These are phyloP conservation scores for Drosophila imparisetae DNA, from an alignment of 2,888 invertebrate genomes.

Conservation along the genomic window DNA sequence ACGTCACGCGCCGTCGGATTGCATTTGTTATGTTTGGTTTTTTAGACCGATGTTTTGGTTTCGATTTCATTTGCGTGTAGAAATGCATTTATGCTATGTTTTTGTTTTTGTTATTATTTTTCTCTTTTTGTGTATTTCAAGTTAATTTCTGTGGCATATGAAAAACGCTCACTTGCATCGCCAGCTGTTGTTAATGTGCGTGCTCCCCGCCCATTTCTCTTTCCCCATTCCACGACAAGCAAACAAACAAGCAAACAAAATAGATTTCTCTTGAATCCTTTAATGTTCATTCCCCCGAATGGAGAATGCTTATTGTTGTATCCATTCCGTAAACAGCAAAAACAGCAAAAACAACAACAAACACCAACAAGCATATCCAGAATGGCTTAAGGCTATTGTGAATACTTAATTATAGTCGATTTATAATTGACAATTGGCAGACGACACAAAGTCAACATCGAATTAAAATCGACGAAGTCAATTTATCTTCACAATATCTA, in stretches of 20 bases:
- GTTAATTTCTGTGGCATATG: slow-evolving; percentile 26
- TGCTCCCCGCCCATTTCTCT: not conserved
- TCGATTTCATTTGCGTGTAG: slow-evolving; percentile 60
- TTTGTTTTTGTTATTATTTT: not conserved
- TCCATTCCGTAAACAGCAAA: not conserved
- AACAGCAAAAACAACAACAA: not conserved
- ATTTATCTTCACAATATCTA: not conserved
- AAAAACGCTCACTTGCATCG: slow-evolving; percentile 7
- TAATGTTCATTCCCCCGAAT: not conserved
- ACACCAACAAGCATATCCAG: not conserved
- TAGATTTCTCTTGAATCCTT: slow-evolving; percentile 29
- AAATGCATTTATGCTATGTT: slow-evolving; percentile 44
- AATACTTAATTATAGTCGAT: slow-evolving; percentile 4
- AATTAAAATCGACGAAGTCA: not conserved
- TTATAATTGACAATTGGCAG: slow-evolving; percentile 16
- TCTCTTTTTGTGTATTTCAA: slow-evolving; percentile 12
- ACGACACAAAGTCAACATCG: not conserved
- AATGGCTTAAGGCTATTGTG: slow-evolving; percentile 1
- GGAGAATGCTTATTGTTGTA: not conserved
- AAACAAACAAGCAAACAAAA: slow-evolving; percentile 5
- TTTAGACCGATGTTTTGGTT: slow-evolving; percentile 60
- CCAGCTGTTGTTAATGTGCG: slow-evolving; percentile 35
- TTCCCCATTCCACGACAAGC: not conserved
- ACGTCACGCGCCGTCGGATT: slow-evolving; percentile 34
- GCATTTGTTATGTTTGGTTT: slow-evolving; percentile 45